Evolutionary conservation across 2,797 vertebrate genomes (phyloP).

Genomic region (Falco concolor): DNA sequence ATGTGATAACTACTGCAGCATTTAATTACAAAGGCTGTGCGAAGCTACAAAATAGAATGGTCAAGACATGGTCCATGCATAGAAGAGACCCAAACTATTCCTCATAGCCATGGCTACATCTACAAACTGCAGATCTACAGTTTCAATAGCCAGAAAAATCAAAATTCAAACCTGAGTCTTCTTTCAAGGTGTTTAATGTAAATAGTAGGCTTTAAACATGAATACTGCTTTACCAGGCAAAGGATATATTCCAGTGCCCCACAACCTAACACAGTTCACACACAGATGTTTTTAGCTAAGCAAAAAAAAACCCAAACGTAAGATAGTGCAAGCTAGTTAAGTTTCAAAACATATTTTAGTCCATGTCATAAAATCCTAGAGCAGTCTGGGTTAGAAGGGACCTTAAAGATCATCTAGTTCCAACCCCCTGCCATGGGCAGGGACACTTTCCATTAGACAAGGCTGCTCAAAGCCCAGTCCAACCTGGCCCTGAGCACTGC

Average conservation of each 20-base stretch:
- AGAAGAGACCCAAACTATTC: not conserved
- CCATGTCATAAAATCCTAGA: too few species aligned
- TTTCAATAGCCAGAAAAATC: not conserved
- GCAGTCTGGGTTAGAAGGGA: too few species aligned
- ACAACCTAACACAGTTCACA: not conserved
- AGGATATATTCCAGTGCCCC: not conserved
- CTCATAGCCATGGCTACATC: not conserved
- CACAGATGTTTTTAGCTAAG: not conserved
- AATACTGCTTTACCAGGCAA: not conserved
- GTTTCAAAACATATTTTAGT: not conserved
- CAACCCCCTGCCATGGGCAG: too few species aligned
- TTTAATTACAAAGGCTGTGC: not conserved
- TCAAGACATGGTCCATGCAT: not conserved
- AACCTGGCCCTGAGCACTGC: too few species aligned
- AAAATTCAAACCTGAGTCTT: not conserved
- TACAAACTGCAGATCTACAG: not conserved
- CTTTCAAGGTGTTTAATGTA: not conserved
- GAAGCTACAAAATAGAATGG: not conserved
- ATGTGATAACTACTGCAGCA: too few species aligned
- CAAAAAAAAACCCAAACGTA: not conserved
- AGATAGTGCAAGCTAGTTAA: not conserved
- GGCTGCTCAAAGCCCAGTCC: too few species aligned
- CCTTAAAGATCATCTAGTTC: too few species aligned
- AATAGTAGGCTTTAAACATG: not conserved
- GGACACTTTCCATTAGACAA: too few species aligned